phyloP scores from a whole-genome alignment of 2,888 invertebrate genomes.

The Drosophila picticornis region DNA sequence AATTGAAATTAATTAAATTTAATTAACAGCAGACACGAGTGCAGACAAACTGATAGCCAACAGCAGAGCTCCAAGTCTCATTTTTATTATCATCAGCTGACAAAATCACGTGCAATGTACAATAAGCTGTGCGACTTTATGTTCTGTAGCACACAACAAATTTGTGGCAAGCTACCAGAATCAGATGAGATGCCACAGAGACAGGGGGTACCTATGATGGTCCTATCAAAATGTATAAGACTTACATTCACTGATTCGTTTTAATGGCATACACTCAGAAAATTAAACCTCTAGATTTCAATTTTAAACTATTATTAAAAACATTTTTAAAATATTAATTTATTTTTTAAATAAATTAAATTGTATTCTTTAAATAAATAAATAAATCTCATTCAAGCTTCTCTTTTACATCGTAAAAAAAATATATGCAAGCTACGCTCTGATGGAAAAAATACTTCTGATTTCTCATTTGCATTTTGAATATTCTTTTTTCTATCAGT shows the following conservation, averaged over 20 bases:
- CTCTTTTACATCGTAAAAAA: neutral
- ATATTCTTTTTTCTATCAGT: neutral
- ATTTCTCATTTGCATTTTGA: neutral
- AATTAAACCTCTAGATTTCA: neutral
- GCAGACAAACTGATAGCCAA: slow-evolving; percentile 31
- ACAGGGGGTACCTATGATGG: slow-evolving; percentile 19
- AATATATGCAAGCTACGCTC: neutral
- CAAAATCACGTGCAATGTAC: slow-evolving; percentile 77
- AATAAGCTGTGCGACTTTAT: slow-evolving; percentile 77
- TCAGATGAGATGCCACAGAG: slow-evolving; percentile 9
- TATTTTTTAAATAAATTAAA: neutral
- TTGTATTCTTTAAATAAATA: neutral
- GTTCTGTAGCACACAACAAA: slow-evolving; percentile 65
- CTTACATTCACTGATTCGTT: slow-evolving; percentile 52
- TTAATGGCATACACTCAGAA: slow-evolving; percentile 51
- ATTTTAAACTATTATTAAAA: neutral
- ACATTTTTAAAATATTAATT: neutral
- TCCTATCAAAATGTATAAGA: slow-evolving; percentile 16
- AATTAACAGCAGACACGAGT: slow-evolving; percentile 66
- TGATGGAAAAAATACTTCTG: neutral
- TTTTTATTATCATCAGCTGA: slow-evolving; percentile 81
- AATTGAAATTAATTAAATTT: slow-evolving; percentile 81
- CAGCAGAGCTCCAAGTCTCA: slow-evolving; percentile 55
- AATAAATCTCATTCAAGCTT: neutral
- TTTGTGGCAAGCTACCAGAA: slow-evolving; percentile 64